Evolutionary conservation across 2,113 vertebrate species (phyloP), one percentile per base, ranked within the genome.

Genomic region (Edolisoma coerulescens): DNA sequence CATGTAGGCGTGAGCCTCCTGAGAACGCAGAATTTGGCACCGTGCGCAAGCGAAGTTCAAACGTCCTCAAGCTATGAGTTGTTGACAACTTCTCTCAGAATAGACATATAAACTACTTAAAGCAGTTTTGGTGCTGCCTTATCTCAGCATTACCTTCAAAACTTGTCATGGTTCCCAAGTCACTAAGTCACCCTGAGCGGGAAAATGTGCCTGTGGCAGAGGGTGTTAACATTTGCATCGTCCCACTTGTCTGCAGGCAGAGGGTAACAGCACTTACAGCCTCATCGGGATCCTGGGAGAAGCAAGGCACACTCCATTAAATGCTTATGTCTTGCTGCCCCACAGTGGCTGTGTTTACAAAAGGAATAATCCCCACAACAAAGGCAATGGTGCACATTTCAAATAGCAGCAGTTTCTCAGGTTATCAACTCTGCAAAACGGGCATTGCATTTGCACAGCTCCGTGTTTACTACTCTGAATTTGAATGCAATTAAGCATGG

Each of bases 21-120:
- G 93, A 93, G 96, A 96, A 92, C n/a, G 1, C 53, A 57, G 69
- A 52, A 64, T 60, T 86, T 96, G 95, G 96, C 96, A 92, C 88
- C 5, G 1, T 5, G 49, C 0, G 0, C 61, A 9, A 74, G 32
- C 10, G 5, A 53, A 92, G 73, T 95, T 96, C 89, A 92, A 84
- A 94, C 15, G 42, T 84, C 90, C 88, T 78, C 53, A 6, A 75
- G 83, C 76, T 82, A 81, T 13, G 68, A 94, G 83, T 44, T 96
- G 92, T 87, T 96, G 96, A 95, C 88, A 93, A 16, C 60, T 60
- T 82, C 78, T 84, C 87, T 87, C 83, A 61, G 86, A 96, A 87
- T 12, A 94, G 88, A 78, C 41, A 20, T 37, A 59, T 32, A 84
- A 92, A 92, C 89, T 78, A 71, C 6, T 5, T 42, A 75, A 89